Evolutionary conservation across 2,113 vertebrate species (phyloP).

Genomic region (Elephantulus edwardii): DNA sequence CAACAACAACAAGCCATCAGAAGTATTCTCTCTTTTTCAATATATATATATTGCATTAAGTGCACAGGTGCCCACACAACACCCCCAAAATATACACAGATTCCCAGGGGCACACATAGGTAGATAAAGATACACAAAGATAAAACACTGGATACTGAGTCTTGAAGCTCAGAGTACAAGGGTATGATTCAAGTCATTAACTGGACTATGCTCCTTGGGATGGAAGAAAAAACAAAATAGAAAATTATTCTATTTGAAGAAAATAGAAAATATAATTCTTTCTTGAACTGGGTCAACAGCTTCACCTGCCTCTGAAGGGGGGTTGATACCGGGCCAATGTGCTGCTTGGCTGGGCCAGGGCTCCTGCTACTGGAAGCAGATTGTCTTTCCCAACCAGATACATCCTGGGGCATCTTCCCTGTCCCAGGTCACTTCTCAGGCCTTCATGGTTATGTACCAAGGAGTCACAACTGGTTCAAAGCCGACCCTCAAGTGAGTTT

Average conservation of each 20-base stretch:
- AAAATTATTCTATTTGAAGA: background rate
- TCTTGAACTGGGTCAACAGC: background rate
- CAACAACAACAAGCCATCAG: no score
- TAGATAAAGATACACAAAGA: background rate
- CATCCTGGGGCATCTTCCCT: background rate
- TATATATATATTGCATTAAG: background rate
- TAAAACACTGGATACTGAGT: background rate
- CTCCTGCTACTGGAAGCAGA: background rate
- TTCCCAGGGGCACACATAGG: background rate
- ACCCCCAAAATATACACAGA: background rate
- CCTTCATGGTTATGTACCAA: no score
- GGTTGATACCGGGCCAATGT: background rate
- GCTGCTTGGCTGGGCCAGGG: background rate
- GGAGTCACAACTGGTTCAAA: no score
- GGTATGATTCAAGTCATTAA: background rate
- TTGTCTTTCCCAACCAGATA: background rate
- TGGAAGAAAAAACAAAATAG: constrained; percentile 8
- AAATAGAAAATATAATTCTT: background rate
- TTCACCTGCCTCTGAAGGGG: background rate
- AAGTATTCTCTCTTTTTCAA: no score
- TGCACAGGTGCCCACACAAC: background rate
- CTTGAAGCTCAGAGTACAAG: background rate
- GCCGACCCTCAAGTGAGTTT: no score
- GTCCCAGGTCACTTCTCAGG: background rate
- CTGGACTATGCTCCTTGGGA: background rate